Conservation (phyloP, 2,888 invertebrate species). For the Bombylius discolor region DNA sequence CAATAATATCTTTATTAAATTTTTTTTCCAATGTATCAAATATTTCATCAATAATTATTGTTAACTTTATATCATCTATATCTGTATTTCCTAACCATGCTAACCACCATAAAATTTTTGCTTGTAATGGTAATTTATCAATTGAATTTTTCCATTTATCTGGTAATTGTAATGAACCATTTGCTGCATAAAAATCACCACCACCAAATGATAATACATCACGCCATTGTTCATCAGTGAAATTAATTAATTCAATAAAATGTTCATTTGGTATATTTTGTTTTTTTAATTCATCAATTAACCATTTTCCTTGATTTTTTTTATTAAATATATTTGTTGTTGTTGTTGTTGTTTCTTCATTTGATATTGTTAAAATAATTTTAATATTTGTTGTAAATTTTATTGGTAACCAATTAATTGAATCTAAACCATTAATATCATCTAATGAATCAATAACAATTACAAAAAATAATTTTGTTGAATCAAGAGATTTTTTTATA, state of each 20-base stretch:
- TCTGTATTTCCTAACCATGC: slow-evolving; percentile 47
- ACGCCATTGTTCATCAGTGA: slow-evolving; percentile 32
- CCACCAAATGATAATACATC: slow-evolving; percentile 32
- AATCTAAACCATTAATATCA: slow-evolving; percentile 39
- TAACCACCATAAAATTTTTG: slow-evolving; percentile 45
- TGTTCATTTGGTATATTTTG: slow-evolving; percentile 25
- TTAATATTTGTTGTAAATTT: slow-evolving; percentile 61
- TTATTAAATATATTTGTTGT: neutral
- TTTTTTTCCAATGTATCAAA: slow-evolving; percentile 53
- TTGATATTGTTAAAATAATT: slow-evolving; percentile 49
- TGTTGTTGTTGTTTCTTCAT: neutral
- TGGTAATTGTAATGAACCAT: slow-evolving; percentile 29
- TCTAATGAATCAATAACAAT: slow-evolving; percentile 68
- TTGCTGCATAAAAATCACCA: slow-evolving; percentile 31
- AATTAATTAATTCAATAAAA: slow-evolving; percentile 28
- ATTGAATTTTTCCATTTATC: slow-evolving; percentile 27
- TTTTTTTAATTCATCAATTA: slow-evolving; percentile 18
- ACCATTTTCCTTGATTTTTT: slow-evolving; percentile 7
- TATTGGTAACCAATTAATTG: slow-evolving; percentile 63
- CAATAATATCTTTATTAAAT: slow-evolving; percentile 51
- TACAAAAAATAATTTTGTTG: slow-evolving; percentile 44
- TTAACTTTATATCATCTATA: slow-evolving; percentile 42
- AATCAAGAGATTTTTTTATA: slow-evolving; percentile 33
- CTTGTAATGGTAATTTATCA: slow-evolving; percentile 32
- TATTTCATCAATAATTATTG: slow-evolving; percentile 48